Percentiles rank a stretch among this genome's conserved stretches.
phyloP scores from a whole-genome alignment of 2,113 vertebrate species.

The Xiphophorus couchianus region DNA sequence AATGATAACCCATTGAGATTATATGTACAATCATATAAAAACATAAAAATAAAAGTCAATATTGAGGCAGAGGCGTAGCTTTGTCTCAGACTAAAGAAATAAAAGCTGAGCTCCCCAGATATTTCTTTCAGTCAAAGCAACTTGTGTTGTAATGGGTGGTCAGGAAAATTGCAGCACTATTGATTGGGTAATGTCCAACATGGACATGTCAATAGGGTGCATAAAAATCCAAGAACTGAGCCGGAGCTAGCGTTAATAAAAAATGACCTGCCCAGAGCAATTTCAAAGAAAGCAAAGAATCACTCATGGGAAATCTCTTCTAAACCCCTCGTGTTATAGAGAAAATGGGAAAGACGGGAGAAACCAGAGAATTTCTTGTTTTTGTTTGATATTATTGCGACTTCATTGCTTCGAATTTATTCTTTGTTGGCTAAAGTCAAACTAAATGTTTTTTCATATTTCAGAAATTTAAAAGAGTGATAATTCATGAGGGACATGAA shows the following conservation, averaged over 20 bases:
- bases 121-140: slow-evolving; percentile 69
- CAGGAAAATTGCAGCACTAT: slow-evolving; percentile 71
- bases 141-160: slow-evolving; percentile 69
- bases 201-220: slow-evolving; percentile 71
- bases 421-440: slow-evolving; percentile 28
- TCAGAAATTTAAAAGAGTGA: slow-evolving; percentile 40
- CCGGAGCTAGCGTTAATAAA: slow-evolving; percentile 67
- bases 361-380: slow-evolving; percentile 20
- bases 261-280: slow-evolving; percentile 64
- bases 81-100: slow-evolving; percentile 14
- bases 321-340: slow-evolving; percentile 26
- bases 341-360: slow-evolving; percentile 13
- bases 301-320: slow-evolving; percentile 61
- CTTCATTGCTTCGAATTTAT: slow-evolving; percentile 16
- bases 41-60: slow-evolving; percentile 23
- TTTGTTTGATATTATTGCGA: slow-evolving; percentile 31
- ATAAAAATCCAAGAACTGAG: slow-evolving; percentile 64
- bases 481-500: slow-evolving; percentile 27
- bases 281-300: slow-evolving; percentile 67
- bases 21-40: slow-evolving; percentile 10
- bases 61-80: slow-evolving; percentile 37
- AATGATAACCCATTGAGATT: background rate
- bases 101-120: slow-evolving; percentile 33
- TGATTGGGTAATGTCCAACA: slow-evolving; percentile 73
- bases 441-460: slow-evolving; percentile 10